Conservation (phyloP, 2,888 invertebrate genomes). For the Dascillus cervinus region DNA sequence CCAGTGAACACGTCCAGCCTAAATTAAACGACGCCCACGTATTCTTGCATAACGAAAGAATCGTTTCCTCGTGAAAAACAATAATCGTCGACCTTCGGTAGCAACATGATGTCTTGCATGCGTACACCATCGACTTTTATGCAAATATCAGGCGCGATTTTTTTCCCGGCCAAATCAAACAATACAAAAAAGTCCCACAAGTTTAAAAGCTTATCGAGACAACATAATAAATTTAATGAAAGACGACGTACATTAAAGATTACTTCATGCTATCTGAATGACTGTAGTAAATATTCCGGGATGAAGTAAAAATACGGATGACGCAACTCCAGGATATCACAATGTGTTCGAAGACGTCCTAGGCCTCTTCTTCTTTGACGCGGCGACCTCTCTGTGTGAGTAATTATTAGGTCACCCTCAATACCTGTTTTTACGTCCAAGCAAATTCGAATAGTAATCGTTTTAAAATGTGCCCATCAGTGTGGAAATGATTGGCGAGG, state of each 20-base stretch:
- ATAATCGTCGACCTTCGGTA: too few relatives aligned
- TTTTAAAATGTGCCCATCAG: slow-evolving; percentile 8
- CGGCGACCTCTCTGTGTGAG: slow-evolving; percentile 19
- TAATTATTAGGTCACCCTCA: slow-evolving; percentile 20
- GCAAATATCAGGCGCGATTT: too few relatives aligned
- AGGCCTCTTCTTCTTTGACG: slow-evolving; percentile 7
- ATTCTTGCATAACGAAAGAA: too few relatives aligned
- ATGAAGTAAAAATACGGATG: slow-evolving; percentile 9
- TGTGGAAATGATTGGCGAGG: slow-evolving; percentile 6
- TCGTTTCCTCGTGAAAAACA: too few relatives aligned
- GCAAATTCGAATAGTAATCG: slow-evolving; percentile 9
- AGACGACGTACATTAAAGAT: slow-evolving; percentile 1
- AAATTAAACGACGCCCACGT: too few relatives aligned
- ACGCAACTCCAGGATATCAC: slow-evolving; percentile 13
- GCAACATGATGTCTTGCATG: too few relatives aligned
- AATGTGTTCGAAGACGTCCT: slow-evolving; percentile 8
- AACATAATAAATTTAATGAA: too few relatives aligned
- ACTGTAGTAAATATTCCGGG: slow-evolving; percentile 5
- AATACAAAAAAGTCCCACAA: too few relatives aligned
- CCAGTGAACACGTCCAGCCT: too few relatives aligned
- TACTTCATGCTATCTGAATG: slow-evolving; percentile 6
- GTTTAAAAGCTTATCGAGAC: too few relatives aligned
- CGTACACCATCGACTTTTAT: too few relatives aligned
- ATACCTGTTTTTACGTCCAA: slow-evolving; percentile 17
- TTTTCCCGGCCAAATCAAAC: too few relatives aligned